These are phyloP conservation scores for Rhopalosiphum padi DNA, from an alignment of 1,140 invertebrate genomes.

Conservation along the genomic window DNA sequence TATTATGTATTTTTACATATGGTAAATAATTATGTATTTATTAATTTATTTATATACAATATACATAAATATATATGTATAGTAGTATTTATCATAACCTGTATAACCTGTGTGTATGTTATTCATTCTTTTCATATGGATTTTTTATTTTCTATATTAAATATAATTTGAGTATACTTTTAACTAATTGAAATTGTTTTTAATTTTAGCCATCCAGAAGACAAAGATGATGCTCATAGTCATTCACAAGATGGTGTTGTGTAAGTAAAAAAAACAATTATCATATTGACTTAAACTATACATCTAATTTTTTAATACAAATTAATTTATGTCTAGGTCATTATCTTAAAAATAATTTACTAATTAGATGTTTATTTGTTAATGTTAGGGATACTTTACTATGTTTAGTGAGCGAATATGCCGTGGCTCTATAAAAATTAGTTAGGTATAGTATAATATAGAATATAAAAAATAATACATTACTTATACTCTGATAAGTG, in stretches of 20 bases:
- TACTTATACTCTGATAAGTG: no score
- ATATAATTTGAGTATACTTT: background rate
- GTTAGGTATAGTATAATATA: no score
- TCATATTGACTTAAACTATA: background rate
- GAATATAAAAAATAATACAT: no score
- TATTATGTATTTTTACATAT: background rate
- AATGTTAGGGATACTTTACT: no score
- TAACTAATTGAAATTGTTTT: background rate
- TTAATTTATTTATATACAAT: background rate
- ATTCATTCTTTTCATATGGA: background rate
- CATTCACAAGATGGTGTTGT: conserved; percentile 38
- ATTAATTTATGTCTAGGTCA: background rate
- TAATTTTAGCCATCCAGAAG: conserved; percentile 46
- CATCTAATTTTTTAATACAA: background rate
- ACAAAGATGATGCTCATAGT: conserved; percentile 40
- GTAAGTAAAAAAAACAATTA: conserved; percentile 27
- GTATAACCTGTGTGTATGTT: conserved; percentile 21
- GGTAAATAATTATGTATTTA: background rate
- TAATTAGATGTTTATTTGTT: no score
- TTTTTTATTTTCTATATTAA: background rate
- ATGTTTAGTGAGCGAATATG: no score
- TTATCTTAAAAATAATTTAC: background rate
- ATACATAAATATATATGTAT: background rate
- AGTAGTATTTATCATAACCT: conserved; percentile 26
- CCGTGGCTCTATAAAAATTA: no score